phyloP scores from a whole-genome alignment of 2,888 invertebrate genomes.

The Pachycephus smyrnensis region DNA sequence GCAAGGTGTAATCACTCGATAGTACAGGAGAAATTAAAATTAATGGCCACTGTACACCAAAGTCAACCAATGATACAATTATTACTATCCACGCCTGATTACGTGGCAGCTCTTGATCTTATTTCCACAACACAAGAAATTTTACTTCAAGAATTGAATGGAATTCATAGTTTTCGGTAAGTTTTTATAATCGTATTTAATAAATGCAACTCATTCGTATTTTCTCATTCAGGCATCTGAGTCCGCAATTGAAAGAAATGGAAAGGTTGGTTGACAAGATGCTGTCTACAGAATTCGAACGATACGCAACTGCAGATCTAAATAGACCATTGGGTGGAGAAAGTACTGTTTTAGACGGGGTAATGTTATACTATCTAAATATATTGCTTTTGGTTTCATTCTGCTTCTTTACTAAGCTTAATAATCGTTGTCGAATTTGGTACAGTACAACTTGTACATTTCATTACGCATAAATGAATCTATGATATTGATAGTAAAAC shows the following conservation, averaged over 20 bases:
- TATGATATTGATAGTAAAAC: neutral
- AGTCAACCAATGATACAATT: slow-evolving; percentile 98
- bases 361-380: slow-evolving; percentile 37
- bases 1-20: slow-evolving; percentile 75
- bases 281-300: slow-evolving; percentile 94
- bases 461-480: neutral
- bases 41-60: slow-evolving; percentile 96
- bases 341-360: slow-evolving; percentile 75
- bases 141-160: slow-evolving; percentile 87
- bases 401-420: neutral
- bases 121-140: slow-evolving; percentile 97
- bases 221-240: slow-evolving; percentile 79
- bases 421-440: neutral
- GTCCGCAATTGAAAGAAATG: slow-evolving; percentile 96
- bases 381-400: neutral
- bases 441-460: neutral
- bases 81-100: slow-evolving; percentile 93
- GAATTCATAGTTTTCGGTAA: slow-evolving; percentile 89
- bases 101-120: slow-evolving; percentile 96
- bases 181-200: neutral
- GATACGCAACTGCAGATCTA: slow-evolving; percentile 90
- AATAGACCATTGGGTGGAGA: slow-evolving; percentile 80
- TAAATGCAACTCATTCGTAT: neutral
- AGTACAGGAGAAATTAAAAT: slow-evolving; percentile 81
- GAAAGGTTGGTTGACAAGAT: slow-evolving; percentile 96